Evolutionary conservation across 2,888 invertebrate genomes (phyloP).

Genomic region (Amphimallon solstitiale): DNA sequence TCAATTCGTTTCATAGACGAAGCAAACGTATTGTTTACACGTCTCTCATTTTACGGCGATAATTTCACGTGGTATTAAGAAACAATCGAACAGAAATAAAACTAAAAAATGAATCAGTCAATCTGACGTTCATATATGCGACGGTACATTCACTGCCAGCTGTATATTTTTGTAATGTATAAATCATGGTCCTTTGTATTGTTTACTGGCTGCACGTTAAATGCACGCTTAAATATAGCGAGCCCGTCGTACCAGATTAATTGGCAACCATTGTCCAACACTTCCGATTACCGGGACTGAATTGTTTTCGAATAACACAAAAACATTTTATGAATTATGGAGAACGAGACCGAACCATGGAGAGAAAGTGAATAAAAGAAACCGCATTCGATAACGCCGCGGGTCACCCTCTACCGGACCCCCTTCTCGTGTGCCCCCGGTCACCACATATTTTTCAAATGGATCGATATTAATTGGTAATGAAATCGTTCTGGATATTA

Average conservation of each 20-base stretch:
- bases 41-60: too few species aligned
- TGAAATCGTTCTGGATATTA: constrained; percentile 30
- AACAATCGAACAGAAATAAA: too few species aligned
- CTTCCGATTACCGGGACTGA: constrained; percentile 36
- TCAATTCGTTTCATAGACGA: too few species aligned
- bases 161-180: constrained; percentile 1
- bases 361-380: constrained; percentile 21
- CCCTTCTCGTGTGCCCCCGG: neutral
- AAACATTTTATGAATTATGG: constrained; percentile 35
- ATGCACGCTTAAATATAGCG: constrained; percentile 5
- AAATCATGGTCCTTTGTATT: constrained; percentile 3
- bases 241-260: constrained; percentile 24
- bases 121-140: too few species aligned
- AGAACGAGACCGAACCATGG: constrained; percentile 22
- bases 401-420: neutral
- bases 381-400: constrained; percentile 6
- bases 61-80: too few species aligned
- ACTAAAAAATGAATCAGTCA: too few species aligned
- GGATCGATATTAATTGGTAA: constrained; percentile 37
- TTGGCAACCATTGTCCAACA: constrained; percentile 34
- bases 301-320: constrained; percentile 38
- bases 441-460: neutral
- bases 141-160: neutral
- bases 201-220: neutral
- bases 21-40: too few species aligned